These are phyloP conservation scores for Pampus argenteus DNA, from an alignment of 2,797 vertebrate species.

Conservation along the genomic window DNA sequence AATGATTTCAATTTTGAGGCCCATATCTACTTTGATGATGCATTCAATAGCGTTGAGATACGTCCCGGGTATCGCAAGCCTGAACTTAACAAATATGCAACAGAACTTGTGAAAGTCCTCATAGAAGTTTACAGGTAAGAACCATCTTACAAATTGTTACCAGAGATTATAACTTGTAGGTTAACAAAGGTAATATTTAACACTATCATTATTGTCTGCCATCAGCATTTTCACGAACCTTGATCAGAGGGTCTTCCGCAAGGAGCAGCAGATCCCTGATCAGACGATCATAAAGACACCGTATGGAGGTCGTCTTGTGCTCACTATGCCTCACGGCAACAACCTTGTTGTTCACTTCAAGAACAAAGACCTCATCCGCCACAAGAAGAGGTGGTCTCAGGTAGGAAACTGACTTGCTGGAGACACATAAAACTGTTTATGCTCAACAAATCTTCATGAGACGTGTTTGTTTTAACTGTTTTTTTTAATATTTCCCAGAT, in stretches of 20 bases:
- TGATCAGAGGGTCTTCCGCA: conserved; percentile 52
- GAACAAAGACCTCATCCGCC: conserved; percentile 80
- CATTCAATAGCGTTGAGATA: conserved; percentile 54
- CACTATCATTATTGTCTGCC: neutral
- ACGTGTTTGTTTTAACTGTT: neutral
- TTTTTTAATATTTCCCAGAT: conserved; percentile 58
- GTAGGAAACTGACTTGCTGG: conserved; percentile 42
- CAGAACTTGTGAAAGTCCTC: conserved; percentile 66
- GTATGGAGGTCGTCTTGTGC: conserved; percentile 79
- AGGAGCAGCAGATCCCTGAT: conserved; percentile 15
- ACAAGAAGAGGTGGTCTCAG: conserved; percentile 87
- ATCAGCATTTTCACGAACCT: conserved; percentile 73
- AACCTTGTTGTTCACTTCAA: conserved; percentile 79
- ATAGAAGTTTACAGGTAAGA: conserved; percentile 75
- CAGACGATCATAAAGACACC: conserved; percentile 76
- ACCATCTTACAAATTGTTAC: neutral
- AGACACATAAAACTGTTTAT: neutral
- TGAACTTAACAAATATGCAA: conserved; percentile 72
- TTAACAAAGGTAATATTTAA: neutral
- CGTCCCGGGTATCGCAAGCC: neutral
- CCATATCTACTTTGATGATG: conserved; percentile 83
- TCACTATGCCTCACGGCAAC: conserved; percentile 81
- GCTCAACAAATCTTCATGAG: neutral
- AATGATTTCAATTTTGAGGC: conserved; percentile 73
- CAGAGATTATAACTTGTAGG: no score